Base-by-base conservation (phyloP, 2,113 vertebrate species). In the Ameiurus melas region DNA sequence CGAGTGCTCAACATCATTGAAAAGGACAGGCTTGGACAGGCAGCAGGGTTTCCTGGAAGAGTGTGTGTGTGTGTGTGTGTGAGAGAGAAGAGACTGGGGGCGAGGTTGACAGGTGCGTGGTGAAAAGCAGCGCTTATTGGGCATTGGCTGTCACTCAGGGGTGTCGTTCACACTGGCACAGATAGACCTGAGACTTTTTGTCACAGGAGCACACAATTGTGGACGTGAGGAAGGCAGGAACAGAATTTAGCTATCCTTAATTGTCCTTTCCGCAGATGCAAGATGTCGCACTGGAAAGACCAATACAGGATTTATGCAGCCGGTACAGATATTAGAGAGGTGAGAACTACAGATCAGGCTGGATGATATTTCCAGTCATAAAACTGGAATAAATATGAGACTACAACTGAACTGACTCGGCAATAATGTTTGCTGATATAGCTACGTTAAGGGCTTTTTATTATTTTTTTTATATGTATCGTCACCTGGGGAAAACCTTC, bases 1-100 rank as follows among this genome's bases (percentile, higher is more conserved):
- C 36, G 73, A 88, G 87, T 84, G 60, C 87, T 85, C 87, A 57
- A 88, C 87, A 84, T 88, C 71, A 88, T 85, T 88, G 87, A 85
- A 88, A 85, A 88, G 83, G 87, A 85, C 87, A 88, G 87, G 87
- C 87, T 60, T 79, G 71, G 82, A 85, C 77, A 84, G 87, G 83
- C 87, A 88, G 87, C 87, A 88, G 71, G 82, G 87, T 57, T 85
- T 88, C 71, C 53, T 62, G 55, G 43, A 16, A 64, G 58, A 43
- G 86, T 83, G 79, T n/a, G 43, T 68, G 43, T 51, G 75, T 66
- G 60, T 53, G 77, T 66, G 62, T 84, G 68, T 77, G 66, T 70
- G 57, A 14, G n/a, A n/a, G 62, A 30, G 73, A 58, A 79, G 87
- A 85, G 82, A 85, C 57, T 68, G 82, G 58, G 71, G 83, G 87